phyloP scores from a whole-genome alignment of 1,140 invertebrate genomes.

The Tetragnatha versicolor region DNA sequence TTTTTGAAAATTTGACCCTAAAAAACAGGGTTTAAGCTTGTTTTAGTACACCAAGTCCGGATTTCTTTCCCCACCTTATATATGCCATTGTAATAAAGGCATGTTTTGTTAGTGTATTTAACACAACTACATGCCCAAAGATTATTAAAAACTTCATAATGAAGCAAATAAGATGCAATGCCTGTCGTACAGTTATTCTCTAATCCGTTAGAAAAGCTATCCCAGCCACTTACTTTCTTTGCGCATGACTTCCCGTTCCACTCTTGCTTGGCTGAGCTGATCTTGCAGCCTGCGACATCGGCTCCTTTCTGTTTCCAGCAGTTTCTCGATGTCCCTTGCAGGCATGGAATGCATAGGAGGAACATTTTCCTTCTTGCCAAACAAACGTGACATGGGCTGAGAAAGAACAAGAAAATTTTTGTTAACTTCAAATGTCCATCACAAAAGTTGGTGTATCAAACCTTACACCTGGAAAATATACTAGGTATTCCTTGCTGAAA shows the following conservation, averaged over 20 bases:
- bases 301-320: slow-evolving; percentile 67
- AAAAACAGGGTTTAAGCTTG: too few species aligned
- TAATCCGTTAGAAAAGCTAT: not conserved
- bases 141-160: not conserved
- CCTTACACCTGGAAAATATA: too few species aligned
- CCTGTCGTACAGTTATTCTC: not conserved
- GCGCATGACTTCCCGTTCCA: slow-evolving; percentile 59
- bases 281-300: slow-evolving; percentile 68
- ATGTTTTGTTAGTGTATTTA: too few species aligned
- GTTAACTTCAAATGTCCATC: too few species aligned
- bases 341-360: slow-evolving; percentile 62
- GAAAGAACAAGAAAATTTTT: too few species aligned
- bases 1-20: too few species aligned
- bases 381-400: slow-evolving; percentile 23
- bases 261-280: slow-evolving; percentile 66
- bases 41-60: too few species aligned
- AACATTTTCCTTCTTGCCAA: slow-evolving; percentile 67
- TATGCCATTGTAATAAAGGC: too few species aligned
- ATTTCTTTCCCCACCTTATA: too few species aligned
- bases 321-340: slow-evolving; percentile 67
- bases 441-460: too few species aligned
- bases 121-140: not conserved
- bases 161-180: not conserved
- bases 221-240: slow-evolving; percentile 25
- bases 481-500: too few species aligned